Percentiles rank a stretch among this genome's conserved stretches.
phyloP scores from a whole-genome alignment of 2,113 vertebrate genomes.

The Oreamnos americanus region DNA sequence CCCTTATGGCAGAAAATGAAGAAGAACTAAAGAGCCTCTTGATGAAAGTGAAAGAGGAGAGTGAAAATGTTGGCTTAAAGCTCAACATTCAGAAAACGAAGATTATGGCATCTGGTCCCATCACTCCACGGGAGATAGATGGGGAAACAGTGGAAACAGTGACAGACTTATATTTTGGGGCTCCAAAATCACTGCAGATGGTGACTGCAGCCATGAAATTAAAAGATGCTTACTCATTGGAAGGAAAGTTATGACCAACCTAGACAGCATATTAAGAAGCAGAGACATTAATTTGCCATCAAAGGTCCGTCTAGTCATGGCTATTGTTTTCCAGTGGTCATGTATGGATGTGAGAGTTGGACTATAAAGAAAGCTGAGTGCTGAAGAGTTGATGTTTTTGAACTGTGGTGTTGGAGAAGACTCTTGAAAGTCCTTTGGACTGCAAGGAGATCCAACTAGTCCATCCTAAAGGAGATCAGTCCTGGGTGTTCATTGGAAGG shows the following conservation, averaged over 20 bases:
- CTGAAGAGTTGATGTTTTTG: background rate
- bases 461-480: background rate
- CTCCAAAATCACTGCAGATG: background rate
- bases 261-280: background rate
- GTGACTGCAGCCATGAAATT: background rate
- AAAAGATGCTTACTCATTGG: background rate
- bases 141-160: background rate
- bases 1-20: background rate
- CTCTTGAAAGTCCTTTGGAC: background rate
- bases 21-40: background rate
- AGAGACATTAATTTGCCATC: background rate
- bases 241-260: background rate
- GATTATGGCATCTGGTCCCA: background rate
- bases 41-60: background rate
- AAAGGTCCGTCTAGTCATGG: background rate
- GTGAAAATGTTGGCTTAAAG: background rate
- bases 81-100: background rate
- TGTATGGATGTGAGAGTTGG: background rate
- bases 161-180: background rate
- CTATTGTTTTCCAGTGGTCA: background rate
- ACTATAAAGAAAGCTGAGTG: background rate
- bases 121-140: background rate
- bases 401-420: background rate
- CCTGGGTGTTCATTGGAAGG: background rate
- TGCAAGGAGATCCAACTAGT: background rate